Percentiles rank a stretch among this genome's conserved stretches.
phyloP scores from a whole-genome alignment of 2,888 invertebrate species.

The Tipula helvola region DNA sequence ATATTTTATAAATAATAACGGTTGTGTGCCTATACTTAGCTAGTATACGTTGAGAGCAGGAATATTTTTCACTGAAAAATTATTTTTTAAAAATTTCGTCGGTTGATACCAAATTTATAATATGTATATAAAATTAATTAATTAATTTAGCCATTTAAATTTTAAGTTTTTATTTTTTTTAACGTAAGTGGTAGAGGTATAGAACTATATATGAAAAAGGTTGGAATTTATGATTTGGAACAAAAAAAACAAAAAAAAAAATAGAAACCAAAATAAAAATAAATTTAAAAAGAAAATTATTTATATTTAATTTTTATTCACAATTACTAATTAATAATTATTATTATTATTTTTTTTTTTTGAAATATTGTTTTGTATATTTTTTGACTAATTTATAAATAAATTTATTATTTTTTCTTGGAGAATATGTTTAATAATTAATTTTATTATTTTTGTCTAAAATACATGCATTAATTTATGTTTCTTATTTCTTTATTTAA shows the following conservation, averaged over 20 bases:
- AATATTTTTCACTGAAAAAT: background rate
- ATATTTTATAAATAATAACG: background rate
- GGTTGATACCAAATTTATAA: background rate
- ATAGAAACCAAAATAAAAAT: background rate
- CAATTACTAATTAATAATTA: background rate
- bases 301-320: background rate
- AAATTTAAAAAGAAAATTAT: background rate
- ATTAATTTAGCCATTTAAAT: background rate
- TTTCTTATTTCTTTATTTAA: background rate
- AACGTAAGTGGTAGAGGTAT: background rate
- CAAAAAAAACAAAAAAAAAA: background rate
- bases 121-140: background rate
- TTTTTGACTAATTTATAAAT: slow-evolving; percentile 4
- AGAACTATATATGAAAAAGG: background rate
- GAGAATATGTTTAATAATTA: background rate
- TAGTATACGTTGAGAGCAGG: background rate
- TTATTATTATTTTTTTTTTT: background rate
- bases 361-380: background rate
- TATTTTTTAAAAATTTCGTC: background rate
- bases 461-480: background rate
- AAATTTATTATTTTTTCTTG: background rate
- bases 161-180: background rate
- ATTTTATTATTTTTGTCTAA: background rate
- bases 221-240: background rate
- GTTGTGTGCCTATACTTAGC: too few species aligned